Conservation (phyloP, 2,113 vertebrate genomes). For the Pelodiscus sinensis region DNA sequence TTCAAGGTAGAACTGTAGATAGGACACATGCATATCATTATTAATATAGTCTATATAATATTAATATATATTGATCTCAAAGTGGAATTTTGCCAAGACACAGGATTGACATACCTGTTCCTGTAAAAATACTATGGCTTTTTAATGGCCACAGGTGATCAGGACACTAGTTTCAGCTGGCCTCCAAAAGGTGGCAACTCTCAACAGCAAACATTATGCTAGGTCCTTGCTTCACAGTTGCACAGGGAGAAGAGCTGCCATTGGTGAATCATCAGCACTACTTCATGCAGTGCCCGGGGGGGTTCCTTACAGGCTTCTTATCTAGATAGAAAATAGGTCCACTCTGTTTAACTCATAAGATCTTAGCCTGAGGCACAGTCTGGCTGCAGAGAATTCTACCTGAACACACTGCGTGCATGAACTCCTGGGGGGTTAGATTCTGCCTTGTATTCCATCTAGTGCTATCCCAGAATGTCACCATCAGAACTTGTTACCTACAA, state of each 20-base stretch:
- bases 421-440: rapidly evolving
- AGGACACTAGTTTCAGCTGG: slow-evolving; percentile 31
- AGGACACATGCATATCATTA: slow-evolving; percentile 69
- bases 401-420: neutral
- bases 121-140: slow-evolving; percentile 66
- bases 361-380: neutral
- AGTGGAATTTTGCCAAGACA: slow-evolving; percentile 64
- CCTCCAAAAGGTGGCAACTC: slow-evolving; percentile 10
- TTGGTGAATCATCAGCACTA: slow-evolving; percentile 28
- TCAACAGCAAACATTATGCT: slow-evolving; percentile 8
- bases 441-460: neutral
- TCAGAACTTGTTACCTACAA: neutral
- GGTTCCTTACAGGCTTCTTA: slow-evolving; percentile 47
- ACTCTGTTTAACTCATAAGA: neutral
- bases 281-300: slow-evolving; percentile 54
- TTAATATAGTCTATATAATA: neutral
- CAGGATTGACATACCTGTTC: slow-evolving; percentile 73
- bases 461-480: too few species aligned
- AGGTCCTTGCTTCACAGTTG: slow-evolving; percentile 36
- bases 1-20: slow-evolving; percentile 30
- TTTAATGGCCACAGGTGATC: slow-evolving; percentile 68
- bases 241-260: slow-evolving; percentile 31
- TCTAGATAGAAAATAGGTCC: slow-evolving; percentile 22
- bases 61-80: neutral
- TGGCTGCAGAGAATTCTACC: rapidly evolving